A percentile compares a stretch with the other conserved stretches of the same genome.
Evolutionary conservation across 2,888 invertebrate genomes (phyloP).

Genomic region (Caenorhabditis macrosperma): DNA sequence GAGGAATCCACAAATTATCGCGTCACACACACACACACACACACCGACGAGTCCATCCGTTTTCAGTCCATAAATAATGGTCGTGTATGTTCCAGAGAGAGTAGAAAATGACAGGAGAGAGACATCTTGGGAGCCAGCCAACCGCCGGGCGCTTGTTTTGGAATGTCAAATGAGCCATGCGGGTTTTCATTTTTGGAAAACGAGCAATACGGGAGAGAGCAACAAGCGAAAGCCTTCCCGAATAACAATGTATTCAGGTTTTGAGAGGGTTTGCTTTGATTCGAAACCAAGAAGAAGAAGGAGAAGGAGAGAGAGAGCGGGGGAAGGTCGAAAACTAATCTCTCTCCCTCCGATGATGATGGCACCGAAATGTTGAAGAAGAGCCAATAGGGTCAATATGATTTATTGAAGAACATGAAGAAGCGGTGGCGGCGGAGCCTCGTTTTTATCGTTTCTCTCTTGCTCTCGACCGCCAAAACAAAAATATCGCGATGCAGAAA

Average conservation of each 20-base stretch:
- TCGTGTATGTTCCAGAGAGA: neutral
- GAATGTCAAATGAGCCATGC: conserved; percentile 57
- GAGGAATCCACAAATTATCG: conserved; percentile 23
- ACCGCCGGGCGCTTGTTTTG: conserved; percentile 34
- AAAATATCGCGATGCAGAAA: conserved; percentile 1
- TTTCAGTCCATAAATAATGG: conserved; percentile 30
- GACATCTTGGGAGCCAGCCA: neutral
- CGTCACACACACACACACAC: conserved; percentile 12
- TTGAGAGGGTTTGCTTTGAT: neutral
- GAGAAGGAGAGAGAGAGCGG: neutral
- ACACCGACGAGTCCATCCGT: too few species aligned
- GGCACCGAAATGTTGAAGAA: neutral
- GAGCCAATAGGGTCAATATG: conserved; percentile 33
- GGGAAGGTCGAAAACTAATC: too few species aligned
- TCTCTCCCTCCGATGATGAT: conserved; percentile 24
- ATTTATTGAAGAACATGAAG: conserved; percentile 53
- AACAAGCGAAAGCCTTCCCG: neutral
- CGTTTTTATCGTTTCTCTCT: conserved; percentile 23
- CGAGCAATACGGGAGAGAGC: neutral
- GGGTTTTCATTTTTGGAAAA: neutral
- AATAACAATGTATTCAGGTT: conserved; percentile 24
- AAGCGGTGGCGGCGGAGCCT: neutral
- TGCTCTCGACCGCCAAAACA: conserved; percentile 3
- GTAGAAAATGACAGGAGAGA: conserved; percentile 26
- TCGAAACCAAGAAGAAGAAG: neutral